Percentiles rank a stretch among this genome's conserved stretches.
Conservation (phyloP, 1,140 invertebrate genomes). For the Neotoxoptera formosana region DNA sequence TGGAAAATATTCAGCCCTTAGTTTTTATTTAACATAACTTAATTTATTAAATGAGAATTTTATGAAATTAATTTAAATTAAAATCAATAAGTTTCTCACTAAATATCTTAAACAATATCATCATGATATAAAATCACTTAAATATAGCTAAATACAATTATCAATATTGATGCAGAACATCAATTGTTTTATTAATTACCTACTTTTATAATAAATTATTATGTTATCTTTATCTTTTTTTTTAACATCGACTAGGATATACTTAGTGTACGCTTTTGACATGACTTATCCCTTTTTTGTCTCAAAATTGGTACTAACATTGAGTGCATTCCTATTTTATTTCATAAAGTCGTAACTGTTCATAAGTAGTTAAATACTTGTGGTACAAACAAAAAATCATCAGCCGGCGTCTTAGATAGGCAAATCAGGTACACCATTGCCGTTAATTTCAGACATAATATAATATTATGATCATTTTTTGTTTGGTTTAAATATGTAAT, state of each 20-base stretch:
- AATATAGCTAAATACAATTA: neutral
- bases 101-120: neutral
- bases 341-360: neutral
- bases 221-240: neutral
- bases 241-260: neutral
- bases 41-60: neutral
- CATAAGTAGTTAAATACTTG: neutral
- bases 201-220: neutral
- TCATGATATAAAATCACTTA: neutral
- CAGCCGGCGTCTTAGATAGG: neutral
- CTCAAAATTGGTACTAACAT: neutral
- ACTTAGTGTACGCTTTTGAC: neutral
- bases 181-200: neutral
- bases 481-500: too few relatives aligned
- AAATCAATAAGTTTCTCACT: neutral
- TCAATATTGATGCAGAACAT: neutral
- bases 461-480: too few relatives aligned
- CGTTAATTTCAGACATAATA: neutral
- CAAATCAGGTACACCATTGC: neutral
- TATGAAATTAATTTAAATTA: neutral
- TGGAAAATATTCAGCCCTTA: neutral
- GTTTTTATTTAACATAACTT: neutral
- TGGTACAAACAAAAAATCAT: neutral
- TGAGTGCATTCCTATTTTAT: neutral
- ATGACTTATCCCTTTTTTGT: neutral